phyloP scores from a whole-genome alignment of 2,888 invertebrate genomes.

The Agrochola circellaris region DNA sequence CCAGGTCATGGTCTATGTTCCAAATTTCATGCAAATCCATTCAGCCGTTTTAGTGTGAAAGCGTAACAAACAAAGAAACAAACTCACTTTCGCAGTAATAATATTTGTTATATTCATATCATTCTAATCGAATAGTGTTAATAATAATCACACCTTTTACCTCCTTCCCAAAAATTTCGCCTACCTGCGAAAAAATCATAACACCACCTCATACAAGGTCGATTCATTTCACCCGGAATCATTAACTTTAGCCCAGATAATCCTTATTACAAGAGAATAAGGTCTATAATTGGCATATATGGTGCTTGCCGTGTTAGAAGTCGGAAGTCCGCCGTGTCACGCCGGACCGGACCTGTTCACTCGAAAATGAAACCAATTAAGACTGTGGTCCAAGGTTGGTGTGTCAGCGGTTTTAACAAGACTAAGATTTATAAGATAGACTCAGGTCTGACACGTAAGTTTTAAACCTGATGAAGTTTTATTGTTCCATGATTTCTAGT shows the following conservation, averaged over 20 bases:
- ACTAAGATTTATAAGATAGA: no score
- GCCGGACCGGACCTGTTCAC: conserved; percentile 85
- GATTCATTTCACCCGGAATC: conserved; percentile 38
- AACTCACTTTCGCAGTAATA: no score
- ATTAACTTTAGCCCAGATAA: conserved; percentile 44
- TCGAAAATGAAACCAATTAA: conserved; percentile 90
- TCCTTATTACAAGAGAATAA: conserved; percentile 72
- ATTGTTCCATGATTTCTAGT: no score
- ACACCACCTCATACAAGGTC: conserved; percentile 44
- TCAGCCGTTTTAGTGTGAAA: no score
- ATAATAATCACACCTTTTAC: background rate
- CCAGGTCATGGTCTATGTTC: no score
- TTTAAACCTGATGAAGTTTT: no score
- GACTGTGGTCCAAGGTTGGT: conserved; percentile 74
- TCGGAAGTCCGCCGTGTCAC: conserved; percentile 82
- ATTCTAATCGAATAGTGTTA: background rate
- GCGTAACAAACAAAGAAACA: no score
- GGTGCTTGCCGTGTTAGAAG: conserved; percentile 73
- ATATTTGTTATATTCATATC: background rate
- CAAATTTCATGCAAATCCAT: no score
- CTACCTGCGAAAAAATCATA: conserved; percentile 31
- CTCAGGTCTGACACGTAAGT: no score
- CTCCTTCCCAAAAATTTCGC: conserved; percentile 13
- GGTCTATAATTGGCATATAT: conserved; percentile 76
- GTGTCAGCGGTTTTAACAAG: conserved; percentile 53